Evolutionary conservation across 1,140 invertebrate genomes (phyloP).

Genomic region (Dolichoris vasculosae): DNA sequence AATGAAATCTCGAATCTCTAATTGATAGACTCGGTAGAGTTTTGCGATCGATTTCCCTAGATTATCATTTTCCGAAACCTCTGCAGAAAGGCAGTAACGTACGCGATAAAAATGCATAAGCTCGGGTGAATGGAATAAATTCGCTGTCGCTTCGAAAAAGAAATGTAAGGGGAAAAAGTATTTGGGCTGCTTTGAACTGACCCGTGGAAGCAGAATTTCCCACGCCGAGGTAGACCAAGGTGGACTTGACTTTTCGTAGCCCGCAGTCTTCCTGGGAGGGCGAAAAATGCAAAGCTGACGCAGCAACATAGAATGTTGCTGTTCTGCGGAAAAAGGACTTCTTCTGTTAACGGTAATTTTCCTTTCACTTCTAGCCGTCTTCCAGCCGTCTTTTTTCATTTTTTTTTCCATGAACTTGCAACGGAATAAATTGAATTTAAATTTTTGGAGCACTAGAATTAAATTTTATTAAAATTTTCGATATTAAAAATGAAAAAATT

Average conservation of each 20-base stretch:
- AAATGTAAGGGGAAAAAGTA: not conserved
- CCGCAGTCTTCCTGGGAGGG: not conserved
- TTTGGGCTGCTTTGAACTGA: conserved; percentile 19
- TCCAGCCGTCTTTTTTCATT: not conserved
- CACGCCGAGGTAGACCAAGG: not conserved
- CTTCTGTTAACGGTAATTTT: conserved; percentile 5
- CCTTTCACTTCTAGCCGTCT: not conserved
- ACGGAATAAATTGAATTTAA: not conserved
- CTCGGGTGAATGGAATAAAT: not conserved
- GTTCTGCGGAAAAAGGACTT: not conserved
- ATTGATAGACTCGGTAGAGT: too few species aligned
- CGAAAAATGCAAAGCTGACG: conserved; percentile 24
- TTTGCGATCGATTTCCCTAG: not conserved
- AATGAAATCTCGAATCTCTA: too few species aligned
- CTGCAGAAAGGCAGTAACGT: not conserved
- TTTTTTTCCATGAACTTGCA: not conserved
- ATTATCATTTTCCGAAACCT: not conserved
- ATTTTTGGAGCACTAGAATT: not conserved
- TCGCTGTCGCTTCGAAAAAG: not conserved
- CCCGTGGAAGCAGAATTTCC: conserved; percentile 21
- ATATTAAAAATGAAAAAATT: not conserved
- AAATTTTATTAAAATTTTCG: not conserved
- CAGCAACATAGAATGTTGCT: conserved; percentile 18
- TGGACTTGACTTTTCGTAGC: not conserved
- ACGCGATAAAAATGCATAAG: not conserved